Percentiles rank a stretch among this genome's conserved stretches.
Conservation (phyloP, 2,113 vertebrate genomes). For the Garra rufa region DNA sequence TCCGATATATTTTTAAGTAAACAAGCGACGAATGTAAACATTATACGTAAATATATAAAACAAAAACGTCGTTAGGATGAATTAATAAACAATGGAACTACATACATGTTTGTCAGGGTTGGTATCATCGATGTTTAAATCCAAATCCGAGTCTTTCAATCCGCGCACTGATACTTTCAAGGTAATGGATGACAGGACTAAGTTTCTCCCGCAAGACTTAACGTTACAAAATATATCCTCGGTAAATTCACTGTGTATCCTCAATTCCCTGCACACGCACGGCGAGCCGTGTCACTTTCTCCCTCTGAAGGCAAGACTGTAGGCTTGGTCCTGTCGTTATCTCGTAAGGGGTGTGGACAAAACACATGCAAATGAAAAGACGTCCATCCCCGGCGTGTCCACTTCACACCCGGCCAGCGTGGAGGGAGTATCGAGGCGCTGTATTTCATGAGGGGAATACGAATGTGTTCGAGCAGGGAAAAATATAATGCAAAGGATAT, state of each 20-base stretch:
- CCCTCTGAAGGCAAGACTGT: background rate
- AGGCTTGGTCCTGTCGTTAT: constrained; percentile 47
- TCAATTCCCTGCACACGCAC: background rate
- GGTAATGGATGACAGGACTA: background rate
- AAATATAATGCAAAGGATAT: background rate
- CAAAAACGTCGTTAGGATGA: background rate
- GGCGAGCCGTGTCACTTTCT: constrained; percentile 46
- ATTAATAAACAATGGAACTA: constrained; percentile 8
- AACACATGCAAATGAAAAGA: constrained; percentile 46
- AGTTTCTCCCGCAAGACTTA: constrained; percentile 3
- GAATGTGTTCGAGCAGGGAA: background rate
- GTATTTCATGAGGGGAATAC: background rate
- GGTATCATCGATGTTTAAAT: constrained; percentile 48
- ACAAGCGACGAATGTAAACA: background rate
- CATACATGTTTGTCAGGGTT: constrained; percentile 63
- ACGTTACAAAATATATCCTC: constrained; percentile 12
- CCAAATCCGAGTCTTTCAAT: constrained; percentile 48
- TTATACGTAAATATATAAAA: background rate
- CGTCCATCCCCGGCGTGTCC: constrained; percentile 48
- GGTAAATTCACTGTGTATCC: background rate
- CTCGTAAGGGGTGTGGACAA: constrained; percentile 59
- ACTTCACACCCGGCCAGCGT: constrained; percentile 21
- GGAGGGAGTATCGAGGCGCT: background rate
- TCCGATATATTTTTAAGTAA: background rate
- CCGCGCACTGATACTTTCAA: constrained; percentile 9